Evolutionary conservation across 2,888 invertebrate genomes (phyloP), one percentile per base, ranked within the genome.

Genomic region (Microplitis manilae): DNA sequence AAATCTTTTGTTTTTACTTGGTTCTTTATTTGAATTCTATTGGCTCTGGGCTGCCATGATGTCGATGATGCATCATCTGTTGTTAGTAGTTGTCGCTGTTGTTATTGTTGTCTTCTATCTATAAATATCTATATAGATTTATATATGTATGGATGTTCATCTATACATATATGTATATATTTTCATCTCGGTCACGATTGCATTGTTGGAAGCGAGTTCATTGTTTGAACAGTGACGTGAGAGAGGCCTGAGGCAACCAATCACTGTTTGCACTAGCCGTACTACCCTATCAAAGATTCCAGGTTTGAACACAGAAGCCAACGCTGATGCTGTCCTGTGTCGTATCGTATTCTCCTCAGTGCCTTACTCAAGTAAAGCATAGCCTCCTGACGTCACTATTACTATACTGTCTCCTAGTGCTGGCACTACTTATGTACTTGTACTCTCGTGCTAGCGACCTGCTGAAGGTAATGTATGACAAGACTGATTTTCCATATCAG

Each of bases 191-290:
- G 81, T 80, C 82, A 83, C 85, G 86, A 87, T 87, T 87, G 87
- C 85, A 87, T 87, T 87, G 87, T 87, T 87, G 86, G 83, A 79
- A 81, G 79, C 81, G 84, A 82, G 84, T 80, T 85, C 85, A 87
- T 87, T 87, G 87, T 87, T 87, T 85, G 87, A 86, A 84, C 85
- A 83, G 83, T 83, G 84, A 85, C 81, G 81, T 81, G 84, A 50
- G 73, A 72, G 74, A 84, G 77, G 85, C 87, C 87, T 83, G 82
- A 81, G 86, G 87, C 87, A 81, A 87, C 87, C 87, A 87, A 87
- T 87, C 87, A 87, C 85, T 83, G 83, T 81, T 84, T 82, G 79
- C 82, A 83, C 84, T 86, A 79, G 82, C 71, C 76, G 67, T 77
- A 73, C 50, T 50, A 50, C 81, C 77, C 79, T 79, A 81, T 82